A percentile compares a stretch with the other conserved stretches of the same genome.
phyloP scores from a whole-genome alignment of 1,140 invertebrate genomes.

The Lineus longissimus region DNA sequence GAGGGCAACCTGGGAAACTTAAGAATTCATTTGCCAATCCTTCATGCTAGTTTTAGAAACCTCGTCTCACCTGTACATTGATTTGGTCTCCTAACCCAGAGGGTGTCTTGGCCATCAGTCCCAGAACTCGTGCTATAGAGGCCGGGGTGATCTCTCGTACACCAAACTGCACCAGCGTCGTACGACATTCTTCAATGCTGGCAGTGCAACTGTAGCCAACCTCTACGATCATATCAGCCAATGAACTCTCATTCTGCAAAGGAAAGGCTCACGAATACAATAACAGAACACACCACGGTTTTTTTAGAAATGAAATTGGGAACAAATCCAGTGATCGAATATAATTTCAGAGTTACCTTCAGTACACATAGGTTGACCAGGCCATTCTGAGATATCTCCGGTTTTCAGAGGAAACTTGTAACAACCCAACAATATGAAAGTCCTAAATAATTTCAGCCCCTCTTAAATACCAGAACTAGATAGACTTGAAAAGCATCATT shows the following conservation, averaged over 20 bases:
- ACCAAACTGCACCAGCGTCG: constrained; percentile 70
- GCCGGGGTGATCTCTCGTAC: constrained; percentile 71
- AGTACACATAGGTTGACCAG: too few relatives aligned
- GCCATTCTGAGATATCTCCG: too few relatives aligned
- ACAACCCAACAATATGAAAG: too few relatives aligned
- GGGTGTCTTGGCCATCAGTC: constrained; percentile 81
- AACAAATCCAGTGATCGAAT: too few relatives aligned
- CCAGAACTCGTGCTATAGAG: constrained; percentile 76
- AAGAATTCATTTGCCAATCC: too few relatives aligned
- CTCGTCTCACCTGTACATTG: constrained; percentile 21
- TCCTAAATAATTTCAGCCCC: too few relatives aligned
- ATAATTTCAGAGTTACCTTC: too few relatives aligned
- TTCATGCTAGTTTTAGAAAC: too few relatives aligned
- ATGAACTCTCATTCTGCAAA: constrained; percentile 52
- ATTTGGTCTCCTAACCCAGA: constrained; percentile 60
- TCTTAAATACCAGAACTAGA: too few relatives aligned
- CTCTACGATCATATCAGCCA: constrained; percentile 76
- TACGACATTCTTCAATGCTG: constrained; percentile 81
- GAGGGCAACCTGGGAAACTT: too few relatives aligned
- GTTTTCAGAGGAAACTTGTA: too few relatives aligned
- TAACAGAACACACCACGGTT: constrained; percentile 1
- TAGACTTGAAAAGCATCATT: too few relatives aligned
- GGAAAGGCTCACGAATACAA: not conserved
- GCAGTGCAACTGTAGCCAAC: constrained; percentile 83
- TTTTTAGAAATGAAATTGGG: constrained; percentile 1